Conservation (phyloP, 2,797 vertebrate genomes). For the Sebastes matsubarae region DNA sequence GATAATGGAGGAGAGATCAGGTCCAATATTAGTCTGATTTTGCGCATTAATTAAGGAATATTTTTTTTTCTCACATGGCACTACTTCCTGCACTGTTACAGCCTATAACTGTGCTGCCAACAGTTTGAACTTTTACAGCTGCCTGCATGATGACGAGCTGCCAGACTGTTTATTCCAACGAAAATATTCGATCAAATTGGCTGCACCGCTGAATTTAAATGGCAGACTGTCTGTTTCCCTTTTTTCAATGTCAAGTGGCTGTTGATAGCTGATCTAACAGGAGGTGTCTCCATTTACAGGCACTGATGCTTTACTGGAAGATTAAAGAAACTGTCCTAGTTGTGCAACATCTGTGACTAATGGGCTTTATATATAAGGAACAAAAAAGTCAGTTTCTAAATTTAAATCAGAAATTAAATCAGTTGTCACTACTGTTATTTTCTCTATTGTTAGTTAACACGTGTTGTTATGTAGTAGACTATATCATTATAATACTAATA, state of each 20-base stretch:
- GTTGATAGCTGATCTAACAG: constrained; percentile 64
- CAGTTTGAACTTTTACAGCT: background rate
- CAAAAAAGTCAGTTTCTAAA: background rate
- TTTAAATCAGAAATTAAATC: background rate
- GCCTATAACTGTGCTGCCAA: background rate
- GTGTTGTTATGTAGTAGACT: background rate
- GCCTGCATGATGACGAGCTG: constrained; percentile 3
- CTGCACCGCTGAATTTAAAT: constrained; percentile 46
- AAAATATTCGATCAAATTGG: constrained; percentile 36
- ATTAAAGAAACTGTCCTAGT: background rate
- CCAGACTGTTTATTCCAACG: constrained; percentile 19
- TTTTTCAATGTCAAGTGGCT: constrained; percentile 70
- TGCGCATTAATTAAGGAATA: background rate
- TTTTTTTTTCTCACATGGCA: background rate
- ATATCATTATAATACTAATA: background rate
- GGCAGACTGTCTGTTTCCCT: constrained; percentile 45
- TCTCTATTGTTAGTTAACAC: background rate
- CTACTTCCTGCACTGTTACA: background rate
- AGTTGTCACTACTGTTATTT: background rate
- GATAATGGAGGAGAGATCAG: no score
- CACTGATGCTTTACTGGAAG: constrained; percentile 41
- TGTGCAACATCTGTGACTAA: constrained; percentile 31
- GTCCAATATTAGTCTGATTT: no score
- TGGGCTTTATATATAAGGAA: background rate
- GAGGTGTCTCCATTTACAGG: constrained; percentile 39